Percentiles rank a stretch among this genome's conserved stretches.
These are phyloP conservation scores for Donacobius atricapilla DNA, from an alignment of 2,113 vertebrate species.

Conservation along the genomic window DNA sequence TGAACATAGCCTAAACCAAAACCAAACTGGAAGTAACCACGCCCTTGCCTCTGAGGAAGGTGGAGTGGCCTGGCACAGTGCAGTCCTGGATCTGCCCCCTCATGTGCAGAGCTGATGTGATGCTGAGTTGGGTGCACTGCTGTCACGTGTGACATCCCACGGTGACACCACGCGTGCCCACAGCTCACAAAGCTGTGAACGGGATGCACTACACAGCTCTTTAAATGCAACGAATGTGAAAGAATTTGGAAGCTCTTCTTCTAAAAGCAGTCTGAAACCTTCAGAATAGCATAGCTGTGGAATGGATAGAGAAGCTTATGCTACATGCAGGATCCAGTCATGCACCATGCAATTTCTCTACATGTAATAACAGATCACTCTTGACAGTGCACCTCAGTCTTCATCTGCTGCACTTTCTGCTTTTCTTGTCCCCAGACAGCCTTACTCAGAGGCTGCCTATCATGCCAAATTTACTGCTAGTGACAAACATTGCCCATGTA, in stretches of 20 bases:
- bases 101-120: accelerated
- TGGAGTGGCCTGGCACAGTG: not conserved
- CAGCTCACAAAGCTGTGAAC: not conserved
- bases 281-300: not conserved
- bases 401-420: not conserved
- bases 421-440: slow-evolving; percentile 21
- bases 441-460: not conserved
- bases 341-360: not conserved
- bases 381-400: not conserved
- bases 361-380: not conserved
- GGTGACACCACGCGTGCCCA: not conserved
- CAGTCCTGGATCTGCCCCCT: not conserved
- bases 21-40: not conserved
- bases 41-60: not conserved
- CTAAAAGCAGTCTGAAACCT: not conserved
- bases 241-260: not conserved
- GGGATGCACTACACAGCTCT: not conserved
- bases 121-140: accelerated
- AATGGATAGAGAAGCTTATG: not conserved
- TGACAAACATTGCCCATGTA: slow-evolving; percentile 1
- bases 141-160: accelerated
- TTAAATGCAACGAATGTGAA: not conserved
- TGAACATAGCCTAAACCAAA: not conserved
- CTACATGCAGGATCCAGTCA: not conserved
- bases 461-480: not conserved